Base-by-base conservation (phyloP, 2,113 vertebrate species). In the Anser cygnoides region DNA sequence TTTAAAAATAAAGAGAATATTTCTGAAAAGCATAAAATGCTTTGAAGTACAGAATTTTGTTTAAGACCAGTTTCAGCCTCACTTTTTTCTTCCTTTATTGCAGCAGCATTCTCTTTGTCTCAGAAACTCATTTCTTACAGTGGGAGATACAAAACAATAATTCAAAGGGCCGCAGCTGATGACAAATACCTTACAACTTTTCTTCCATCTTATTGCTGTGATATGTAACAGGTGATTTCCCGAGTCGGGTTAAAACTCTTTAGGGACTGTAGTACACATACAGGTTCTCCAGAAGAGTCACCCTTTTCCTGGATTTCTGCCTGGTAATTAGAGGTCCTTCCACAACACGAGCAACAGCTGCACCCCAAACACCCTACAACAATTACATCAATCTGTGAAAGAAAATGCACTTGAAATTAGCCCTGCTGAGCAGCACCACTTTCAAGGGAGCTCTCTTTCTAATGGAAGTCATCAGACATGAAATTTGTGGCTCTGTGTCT, bases 401-500 rank as follows among this genome's bases (percentile, higher is more conserved):
- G 46, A 55, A 92, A 82, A 81, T 57, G 2, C 23, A 68, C 52
- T 75, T 44, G 59, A 88, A 90, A 96, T 95, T 89, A 96, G 57
- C 20, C 72, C 59, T 79, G 41, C 74, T 85, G 78, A 85, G 74
- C 10, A 62, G 43, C n/a, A 85, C 35, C 28, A 17, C 44, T 94
- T 96, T 58, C 71, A 83, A 86, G 59, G 52, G 50, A 89, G 35
- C 26, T 86, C 29, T 84, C 52, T 57, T 74, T 78, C 87, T 86
- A 77, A 86, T 78, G 79, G 88, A 88, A 93, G 79, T 61, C 75
- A 91, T 80, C 59, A 90, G 41, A 74, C 37, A 46, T 63, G 3
- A 83, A 91, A 86, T 94, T 59, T 67, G 22, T 86, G 33, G 28
- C 55, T 82, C 39, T 35, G 13, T 54, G n/a, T 70, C 72, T 81